These are phyloP conservation scores for Scortum barcoo DNA, from an alignment of 2,113 vertebrate genomes.

Conservation along the genomic window DNA sequence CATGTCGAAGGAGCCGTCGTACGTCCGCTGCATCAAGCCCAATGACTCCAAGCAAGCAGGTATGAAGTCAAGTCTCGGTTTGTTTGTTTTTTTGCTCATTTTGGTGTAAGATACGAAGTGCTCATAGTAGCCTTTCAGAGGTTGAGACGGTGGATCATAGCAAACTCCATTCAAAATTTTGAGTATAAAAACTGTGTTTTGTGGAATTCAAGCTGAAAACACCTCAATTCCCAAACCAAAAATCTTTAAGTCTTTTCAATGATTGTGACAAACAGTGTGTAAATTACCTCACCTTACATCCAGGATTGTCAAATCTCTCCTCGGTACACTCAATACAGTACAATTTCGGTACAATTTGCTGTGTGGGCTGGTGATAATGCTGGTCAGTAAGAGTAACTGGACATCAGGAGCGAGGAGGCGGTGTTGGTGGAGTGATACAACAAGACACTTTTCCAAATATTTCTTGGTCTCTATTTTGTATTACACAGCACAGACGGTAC, in stretches of 20 bases:
- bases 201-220: not conserved
- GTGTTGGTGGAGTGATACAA: not conserved
- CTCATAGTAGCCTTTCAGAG: no score
- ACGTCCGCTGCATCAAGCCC: conserved; percentile 97
- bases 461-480: no score
- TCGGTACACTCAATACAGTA: not conserved
- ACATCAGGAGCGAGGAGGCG: not conserved
- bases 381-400: not conserved
- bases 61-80: conserved; percentile 26
- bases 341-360: no score
- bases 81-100: not conserved
- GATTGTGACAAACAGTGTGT: not conserved
- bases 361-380: not conserved
- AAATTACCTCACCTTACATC: not conserved
- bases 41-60: conserved; percentile 92
- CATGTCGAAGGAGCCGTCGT: conserved; percentile 98
- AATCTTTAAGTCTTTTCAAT: not conserved
- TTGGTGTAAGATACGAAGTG: not conserved
- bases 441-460: not conserved
- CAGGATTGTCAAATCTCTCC: not conserved
- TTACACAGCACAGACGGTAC: no score
- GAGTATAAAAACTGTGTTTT: no score
- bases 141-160: no score
- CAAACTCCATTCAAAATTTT: not conserved
- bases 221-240: not conserved